A percentile compares a stretch with the other conserved stretches of the same genome.
Evolutionary conservation across 2,797 vertebrate genomes (phyloP).

Genomic region (Melanitta fusca): DNA sequence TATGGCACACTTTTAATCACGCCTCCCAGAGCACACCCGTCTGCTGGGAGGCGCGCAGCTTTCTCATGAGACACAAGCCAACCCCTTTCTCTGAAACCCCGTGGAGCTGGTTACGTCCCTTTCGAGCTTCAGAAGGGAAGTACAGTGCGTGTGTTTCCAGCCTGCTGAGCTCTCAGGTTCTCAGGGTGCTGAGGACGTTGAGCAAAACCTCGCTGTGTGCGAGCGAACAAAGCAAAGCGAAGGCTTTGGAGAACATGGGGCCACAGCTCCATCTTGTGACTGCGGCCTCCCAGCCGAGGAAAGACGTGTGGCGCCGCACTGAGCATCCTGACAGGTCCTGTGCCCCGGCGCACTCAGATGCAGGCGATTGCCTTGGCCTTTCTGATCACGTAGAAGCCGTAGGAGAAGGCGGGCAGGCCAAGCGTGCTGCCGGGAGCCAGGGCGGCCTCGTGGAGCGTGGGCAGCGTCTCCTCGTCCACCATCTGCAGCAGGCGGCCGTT

Average conservation of each 20-base stretch:
- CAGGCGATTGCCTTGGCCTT: slow-evolving; percentile 84
- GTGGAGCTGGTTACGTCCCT: not conserved
- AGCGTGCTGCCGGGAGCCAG: slow-evolving; percentile 78
- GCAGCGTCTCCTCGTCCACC: slow-evolving; percentile 87
- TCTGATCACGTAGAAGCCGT: slow-evolving; percentile 89
- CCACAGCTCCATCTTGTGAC: slow-evolving; percentile 39
- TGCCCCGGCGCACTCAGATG: slow-evolving; percentile 20
- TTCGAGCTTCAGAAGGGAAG: not conserved
- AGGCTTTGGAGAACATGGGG: not conserved
- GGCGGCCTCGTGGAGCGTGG: slow-evolving; percentile 77
- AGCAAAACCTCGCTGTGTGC: too few species aligned
- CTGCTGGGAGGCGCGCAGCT: not conserved
- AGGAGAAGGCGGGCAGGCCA: slow-evolving; percentile 87
- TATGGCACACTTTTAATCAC: not conserved
- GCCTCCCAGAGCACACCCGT: not conserved
- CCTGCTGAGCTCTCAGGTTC: not conserved
- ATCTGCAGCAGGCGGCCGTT: slow-evolving; percentile 87
- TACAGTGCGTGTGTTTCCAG: not conserved
- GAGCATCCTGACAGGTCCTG: not conserved
- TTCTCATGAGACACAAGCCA: not conserved
- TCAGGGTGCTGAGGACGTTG: not conserved
- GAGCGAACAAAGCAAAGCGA: too few species aligned
- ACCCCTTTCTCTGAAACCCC: not conserved
- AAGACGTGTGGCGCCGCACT: accelerated
- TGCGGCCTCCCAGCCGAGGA: not conserved